Base-by-base conservation (phyloP, 2,888 invertebrate genomes). In the Leptothorax acervorum region DNA sequence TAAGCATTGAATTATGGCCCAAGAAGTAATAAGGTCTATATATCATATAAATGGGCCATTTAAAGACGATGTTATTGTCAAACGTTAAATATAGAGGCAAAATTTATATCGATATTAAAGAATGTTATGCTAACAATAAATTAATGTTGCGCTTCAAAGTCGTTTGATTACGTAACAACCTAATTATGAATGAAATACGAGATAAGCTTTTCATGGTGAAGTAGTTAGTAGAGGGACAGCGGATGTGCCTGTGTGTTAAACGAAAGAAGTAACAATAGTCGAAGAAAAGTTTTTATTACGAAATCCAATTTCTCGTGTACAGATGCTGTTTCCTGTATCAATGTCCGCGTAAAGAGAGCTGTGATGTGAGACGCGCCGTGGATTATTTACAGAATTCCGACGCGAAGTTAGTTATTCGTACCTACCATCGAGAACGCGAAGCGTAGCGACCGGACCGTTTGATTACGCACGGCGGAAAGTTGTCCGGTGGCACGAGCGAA, bases 251-350 rank as follows among this genome's bases (percentile, higher is more conserved):
- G 42, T 5, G 3, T 5, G 23, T 53, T 35, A 15, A 60, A 39
- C n/a, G 51, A 70, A 42, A 53, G 2, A 71, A 57, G 23, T 65
- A 28, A 79, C 68, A 62, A 31, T 81, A 63, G 35, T 89, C 86
- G 87, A 90, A 87, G 89, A 87, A 84, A 84, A 75, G 65, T 62
- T 90, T 90, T 90, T 90, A 90, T 90, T 90, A 90, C 79, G 89
- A 90, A 90, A 90, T 81, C 88, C 86, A 89, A 90, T 88, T 83
- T 86, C 76, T 85, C 60, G 68, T 73, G 18, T 57, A 68, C 71
- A 90, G 70, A 81, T 83, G 78, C 42, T 65, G 39, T 51, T 23
- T 82, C 57, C 60, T 53, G 65, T 55, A 60, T 88, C 39, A 66
- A 48, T 39, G 73, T 70, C 63, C 45, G 82, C 60, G 42, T 39